Conservation (phyloP, 1,140 invertebrate species). For the Goniozus legneri region DNA sequence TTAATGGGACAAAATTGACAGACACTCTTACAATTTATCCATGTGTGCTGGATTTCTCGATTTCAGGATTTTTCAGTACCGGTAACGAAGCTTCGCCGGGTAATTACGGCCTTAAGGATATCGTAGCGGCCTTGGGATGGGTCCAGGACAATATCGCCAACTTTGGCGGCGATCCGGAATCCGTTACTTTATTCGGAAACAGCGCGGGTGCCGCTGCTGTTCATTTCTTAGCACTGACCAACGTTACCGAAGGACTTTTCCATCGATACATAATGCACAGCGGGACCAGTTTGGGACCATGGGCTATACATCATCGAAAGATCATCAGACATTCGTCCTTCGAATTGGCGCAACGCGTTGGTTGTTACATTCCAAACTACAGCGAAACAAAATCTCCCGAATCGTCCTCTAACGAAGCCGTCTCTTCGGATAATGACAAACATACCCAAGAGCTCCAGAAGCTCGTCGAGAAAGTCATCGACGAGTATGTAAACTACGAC, state of each 20-base stretch:
- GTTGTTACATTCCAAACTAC: too few relatives aligned
- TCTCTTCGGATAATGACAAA: too few relatives aligned
- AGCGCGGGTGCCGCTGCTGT: conserved; percentile 44
- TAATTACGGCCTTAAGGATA: conserved; percentile 46
- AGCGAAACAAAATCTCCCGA: too few relatives aligned
- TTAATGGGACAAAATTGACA: neutral
- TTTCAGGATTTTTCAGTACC: conserved; percentile 42
- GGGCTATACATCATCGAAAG: conserved; percentile 19
- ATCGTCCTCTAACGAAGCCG: too few relatives aligned
- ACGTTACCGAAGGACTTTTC: conserved; percentile 53
- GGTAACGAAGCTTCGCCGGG: conserved; percentile 33
- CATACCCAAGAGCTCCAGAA: too few relatives aligned
- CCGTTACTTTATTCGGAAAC: conserved; percentile 52
- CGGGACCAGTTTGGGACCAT: conserved; percentile 49
- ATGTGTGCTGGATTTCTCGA: too few relatives aligned
- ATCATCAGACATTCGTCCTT: conserved; percentile 19
- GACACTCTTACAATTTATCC: neutral
- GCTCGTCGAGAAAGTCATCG: too few relatives aligned
- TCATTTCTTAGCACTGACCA: conserved; percentile 44
- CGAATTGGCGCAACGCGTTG: conserved; percentile 10
- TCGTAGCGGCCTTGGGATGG: conserved; percentile 54
- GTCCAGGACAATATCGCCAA: conserved; percentile 52
- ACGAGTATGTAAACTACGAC: conserved; percentile 1
- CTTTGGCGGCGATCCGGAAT: conserved; percentile 56
- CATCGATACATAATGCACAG: conserved; percentile 57